A percentile compares a stretch with the other conserved stretches of the same genome.
phyloP scores from a whole-genome alignment of 2,888 invertebrate genomes.

The Drosophila hamatofila region DNA sequence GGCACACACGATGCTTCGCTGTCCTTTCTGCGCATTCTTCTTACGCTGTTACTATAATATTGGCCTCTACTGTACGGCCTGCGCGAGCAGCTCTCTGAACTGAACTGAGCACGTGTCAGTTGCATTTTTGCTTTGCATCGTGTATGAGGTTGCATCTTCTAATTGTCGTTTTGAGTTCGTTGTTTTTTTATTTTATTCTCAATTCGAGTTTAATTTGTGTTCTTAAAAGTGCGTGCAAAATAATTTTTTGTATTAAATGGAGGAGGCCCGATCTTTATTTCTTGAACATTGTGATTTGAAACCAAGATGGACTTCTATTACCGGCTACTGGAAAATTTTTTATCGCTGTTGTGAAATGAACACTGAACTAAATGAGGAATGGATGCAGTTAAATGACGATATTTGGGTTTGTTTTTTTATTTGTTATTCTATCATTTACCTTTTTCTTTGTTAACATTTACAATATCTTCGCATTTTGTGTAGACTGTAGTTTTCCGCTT shows the following conservation, averaged over 20 bases:
- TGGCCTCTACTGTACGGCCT: background rate
- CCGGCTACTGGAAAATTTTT: constrained; percentile 70
- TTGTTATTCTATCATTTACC: constrained; percentile 13
- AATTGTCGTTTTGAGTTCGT: no score
- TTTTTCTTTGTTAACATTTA: background rate
- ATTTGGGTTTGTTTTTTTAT: constrained; percentile 82
- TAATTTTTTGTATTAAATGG: constrained; percentile 26
- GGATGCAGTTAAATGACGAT: constrained; percentile 78
- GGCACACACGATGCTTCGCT: no score
- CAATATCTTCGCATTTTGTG: constrained; percentile 1
- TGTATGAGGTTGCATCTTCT: background rate
- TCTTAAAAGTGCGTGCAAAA: constrained; percentile 3
- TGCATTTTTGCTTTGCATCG: background rate
- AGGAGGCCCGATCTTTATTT: constrained; percentile 34
- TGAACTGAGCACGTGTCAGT: background rate
- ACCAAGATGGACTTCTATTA: constrained; percentile 34
- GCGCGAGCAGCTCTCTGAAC: background rate
- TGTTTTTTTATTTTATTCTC: background rate
- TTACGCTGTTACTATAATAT: background rate
- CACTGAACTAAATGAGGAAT: constrained; percentile 81
- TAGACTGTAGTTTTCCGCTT: constrained; percentile 7
- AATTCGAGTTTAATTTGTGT: constrained; percentile 2
- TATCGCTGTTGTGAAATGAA: constrained; percentile 79
- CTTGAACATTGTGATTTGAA: background rate
- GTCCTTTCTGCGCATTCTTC: background rate